A percentile compares a stretch with the other conserved stretches of the same genome.
These are phyloP conservation scores for Acanthiza pusilla DNA, from an alignment of 2,797 vertebrate species.

Conservation along the genomic window DNA sequence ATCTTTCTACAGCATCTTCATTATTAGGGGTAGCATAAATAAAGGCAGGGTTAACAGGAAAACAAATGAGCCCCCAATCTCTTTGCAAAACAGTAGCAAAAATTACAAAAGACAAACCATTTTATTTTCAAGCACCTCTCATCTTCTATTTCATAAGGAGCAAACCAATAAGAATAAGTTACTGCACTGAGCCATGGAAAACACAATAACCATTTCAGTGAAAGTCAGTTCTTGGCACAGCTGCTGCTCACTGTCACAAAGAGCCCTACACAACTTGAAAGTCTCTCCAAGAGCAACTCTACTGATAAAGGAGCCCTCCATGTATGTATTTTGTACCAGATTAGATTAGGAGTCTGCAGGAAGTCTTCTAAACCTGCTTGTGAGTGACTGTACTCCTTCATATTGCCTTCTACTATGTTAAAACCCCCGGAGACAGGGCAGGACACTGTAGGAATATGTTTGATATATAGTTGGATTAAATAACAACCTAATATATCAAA, in stretches of 20 bases:
- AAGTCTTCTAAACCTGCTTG: conserved; percentile 62
- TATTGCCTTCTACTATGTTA: conserved; percentile 62
- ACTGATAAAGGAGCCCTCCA: background rate
- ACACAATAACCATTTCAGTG: background rate
- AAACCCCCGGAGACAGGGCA: conserved; percentile 90
- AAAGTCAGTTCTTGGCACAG: background rate
- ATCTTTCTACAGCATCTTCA: background rate
- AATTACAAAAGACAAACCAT: background rate
- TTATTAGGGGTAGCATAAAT: background rate
- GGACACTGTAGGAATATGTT: conserved; percentile 99
- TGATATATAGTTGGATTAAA: conserved; percentile 99
- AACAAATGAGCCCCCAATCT: background rate
- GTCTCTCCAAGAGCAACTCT: background rate
- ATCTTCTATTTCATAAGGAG: background rate
- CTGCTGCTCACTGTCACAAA: background rate
- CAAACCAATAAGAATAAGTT: background rate
- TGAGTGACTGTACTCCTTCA: conserved; percentile 44
- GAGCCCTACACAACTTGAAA: background rate
- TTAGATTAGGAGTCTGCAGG: background rate
- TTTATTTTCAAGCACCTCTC: background rate
- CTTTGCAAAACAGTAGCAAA: background rate
- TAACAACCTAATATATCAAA: conserved; percentile 99
- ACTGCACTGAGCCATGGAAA: background rate
- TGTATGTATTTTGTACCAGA: background rate
- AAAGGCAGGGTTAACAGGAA: background rate